Conservation (phyloP, 2,113 vertebrate species). For the Scortum barcoo region DNA sequence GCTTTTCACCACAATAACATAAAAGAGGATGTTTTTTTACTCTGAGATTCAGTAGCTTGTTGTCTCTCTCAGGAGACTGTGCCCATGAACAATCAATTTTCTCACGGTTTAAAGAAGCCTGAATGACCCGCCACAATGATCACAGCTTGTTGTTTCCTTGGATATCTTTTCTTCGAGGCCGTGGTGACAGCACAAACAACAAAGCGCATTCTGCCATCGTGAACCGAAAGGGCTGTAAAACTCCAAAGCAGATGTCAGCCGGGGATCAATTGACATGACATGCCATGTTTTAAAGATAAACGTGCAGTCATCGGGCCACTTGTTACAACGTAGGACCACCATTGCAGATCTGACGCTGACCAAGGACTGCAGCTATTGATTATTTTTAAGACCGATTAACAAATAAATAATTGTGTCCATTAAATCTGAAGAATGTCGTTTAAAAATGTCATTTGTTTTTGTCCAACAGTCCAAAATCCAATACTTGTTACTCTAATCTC, state of each 20-base stretch:
- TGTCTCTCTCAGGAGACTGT: background rate
- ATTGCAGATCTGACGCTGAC: background rate
- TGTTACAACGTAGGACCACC: background rate
- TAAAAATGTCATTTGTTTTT: background rate
- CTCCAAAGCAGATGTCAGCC: background rate
- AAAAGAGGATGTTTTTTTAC: slow-evolving; percentile 28
- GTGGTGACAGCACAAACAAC: background rate
- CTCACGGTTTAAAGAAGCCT: background rate
- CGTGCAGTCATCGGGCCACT: background rate
- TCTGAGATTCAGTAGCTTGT: background rate
- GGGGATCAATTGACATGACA: background rate
- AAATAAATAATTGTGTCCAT: background rate
- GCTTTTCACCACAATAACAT: slow-evolving; percentile 44
- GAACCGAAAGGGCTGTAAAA: background rate
- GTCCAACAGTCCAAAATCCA: background rate
- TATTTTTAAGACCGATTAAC: background rate
- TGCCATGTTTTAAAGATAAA: background rate
- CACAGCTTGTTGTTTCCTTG: slow-evolving; percentile 27
- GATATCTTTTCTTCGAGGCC: background rate
- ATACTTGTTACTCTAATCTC: background rate
- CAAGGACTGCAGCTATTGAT: background rate
- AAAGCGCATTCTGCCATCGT: background rate
- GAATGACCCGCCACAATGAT: slow-evolving; percentile 8
- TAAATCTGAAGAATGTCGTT: background rate
- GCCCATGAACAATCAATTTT: slow-evolving; percentile 39